Base-by-base conservation (phyloP, 1,140 invertebrate species). In the Dufourea novaeangliae region DNA sequence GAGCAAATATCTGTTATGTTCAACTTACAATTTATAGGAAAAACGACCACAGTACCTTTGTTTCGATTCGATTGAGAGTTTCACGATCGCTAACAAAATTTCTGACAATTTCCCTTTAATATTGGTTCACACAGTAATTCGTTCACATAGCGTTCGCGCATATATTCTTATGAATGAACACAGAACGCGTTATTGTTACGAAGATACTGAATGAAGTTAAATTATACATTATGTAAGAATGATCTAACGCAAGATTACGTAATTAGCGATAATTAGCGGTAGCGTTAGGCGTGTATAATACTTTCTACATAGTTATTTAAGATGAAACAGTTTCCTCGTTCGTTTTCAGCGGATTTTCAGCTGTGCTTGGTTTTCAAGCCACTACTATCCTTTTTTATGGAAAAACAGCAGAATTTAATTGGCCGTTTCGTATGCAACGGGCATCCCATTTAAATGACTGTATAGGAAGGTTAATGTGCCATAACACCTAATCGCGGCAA, bases 291-390 rank as follows among this genome's bases (percentile, higher is more conserved):
- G 37, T 8, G 20, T n/a, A 22, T 46, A 34, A 72, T 72, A 63
- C 29, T 72, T 72, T 72, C 57, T 72, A 50, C 7, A n/a, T n/a
- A 62, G 54, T 61, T 37, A 72, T 59, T 50, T 32, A 11, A 37
- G 14, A 25, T 1, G 7, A 50, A 57, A 27, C 3, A 6, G 46
- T 34, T 63, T 72, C 41, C 41, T 72, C 17, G 32, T n/a, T 50
- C 29, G 17, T 72, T 72, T 44, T 63, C 57, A 37, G 32, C n/a
- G 44, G 22, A n/a, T 54, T 56, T 59, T 44, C 44, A 61, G 22
- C 37, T 6, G 29, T 2, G 5, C 4, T 22, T 12, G 27, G 25
- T 62, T 46, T 46, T 61, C 56, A 10, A 59, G 39, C 27, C 7
- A 34, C n/a, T n/a, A n/a, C n/a, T n/a, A n/a, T 3, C 1, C 29